Evolutionary conservation across 92 coral and sea anemone genomes (phyloP).

Genomic region (Umimayanthus kanabou): DNA sequence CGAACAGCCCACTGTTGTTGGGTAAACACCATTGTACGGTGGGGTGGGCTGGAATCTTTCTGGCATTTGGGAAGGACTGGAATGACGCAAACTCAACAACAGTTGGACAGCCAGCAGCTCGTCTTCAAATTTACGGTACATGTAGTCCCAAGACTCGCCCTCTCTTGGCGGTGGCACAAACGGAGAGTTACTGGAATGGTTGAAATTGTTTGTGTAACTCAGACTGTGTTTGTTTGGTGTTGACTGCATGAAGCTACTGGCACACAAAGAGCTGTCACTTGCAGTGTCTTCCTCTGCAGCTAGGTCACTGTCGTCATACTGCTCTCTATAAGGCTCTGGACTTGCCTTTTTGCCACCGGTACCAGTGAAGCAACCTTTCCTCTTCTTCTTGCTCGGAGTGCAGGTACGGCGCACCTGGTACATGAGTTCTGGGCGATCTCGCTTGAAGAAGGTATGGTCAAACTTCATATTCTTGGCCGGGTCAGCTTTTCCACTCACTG

Average conservation of each 20-base stretch:
- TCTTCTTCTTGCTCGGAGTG: slow-evolving; percentile 85
- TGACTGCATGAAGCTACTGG: slow-evolving; percentile 29
- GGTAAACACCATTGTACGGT: slow-evolving; percentile 29
- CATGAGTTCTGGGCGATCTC: slow-evolving; percentile 94
- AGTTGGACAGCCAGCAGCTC: slow-evolving; percentile 94
- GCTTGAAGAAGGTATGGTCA: slow-evolving; percentile 88
- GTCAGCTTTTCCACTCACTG: slow-evolving; percentile 97
- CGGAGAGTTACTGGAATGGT: slow-evolving; percentile 54
- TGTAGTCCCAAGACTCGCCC: slow-evolving; percentile 68
- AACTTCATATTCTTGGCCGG: slow-evolving; percentile 98
- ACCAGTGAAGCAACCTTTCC: slow-evolving; percentile 52
- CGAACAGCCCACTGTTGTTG: slow-evolving; percentile 20
- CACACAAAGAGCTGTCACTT: slow-evolving; percentile 42
- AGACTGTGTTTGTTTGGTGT: slow-evolving; percentile 39
- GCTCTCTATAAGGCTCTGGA: slow-evolving; percentile 67
- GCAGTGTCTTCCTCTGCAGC: slow-evolving; percentile 55
- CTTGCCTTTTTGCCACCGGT: slow-evolving; percentile 53
- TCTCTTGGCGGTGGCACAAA: slow-evolving; percentile 62
- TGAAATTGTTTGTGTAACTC: slow-evolving; percentile 47
- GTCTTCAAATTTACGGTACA: slow-evolving; percentile 91
- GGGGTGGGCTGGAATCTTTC: slow-evolving; percentile 37
- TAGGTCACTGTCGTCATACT: slow-evolving; percentile 64
- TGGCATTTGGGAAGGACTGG: slow-evolving; percentile 59
- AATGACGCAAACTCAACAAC: slow-evolving; percentile 82
- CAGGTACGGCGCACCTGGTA: slow-evolving; percentile 92